Percentiles rank a stretch among this genome's conserved stretches.
Conservation (phyloP, 2,797 vertebrate species). For the Labroides dimidiatus region DNA sequence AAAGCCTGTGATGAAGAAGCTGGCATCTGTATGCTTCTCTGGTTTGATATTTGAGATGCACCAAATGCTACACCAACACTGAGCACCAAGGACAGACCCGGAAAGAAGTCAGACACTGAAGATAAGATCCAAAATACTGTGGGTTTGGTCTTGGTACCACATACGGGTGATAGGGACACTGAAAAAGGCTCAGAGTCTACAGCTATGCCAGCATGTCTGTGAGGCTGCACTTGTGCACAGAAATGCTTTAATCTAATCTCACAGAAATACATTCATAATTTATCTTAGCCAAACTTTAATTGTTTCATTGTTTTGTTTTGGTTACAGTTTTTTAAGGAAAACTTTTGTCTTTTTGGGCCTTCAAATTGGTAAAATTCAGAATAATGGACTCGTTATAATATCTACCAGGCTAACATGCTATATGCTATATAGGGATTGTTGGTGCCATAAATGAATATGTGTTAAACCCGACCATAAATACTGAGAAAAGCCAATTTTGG, state of each 20-base stretch:
- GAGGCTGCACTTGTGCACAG: background rate
- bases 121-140: no score
- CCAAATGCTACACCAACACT: background rate
- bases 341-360: no score
- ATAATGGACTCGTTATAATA: no score
- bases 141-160: no score
- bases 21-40: background rate
- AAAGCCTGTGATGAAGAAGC: constrained; percentile 11
- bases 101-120: background rate
- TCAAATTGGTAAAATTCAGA: no score
- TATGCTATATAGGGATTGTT: no score
- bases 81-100: no score
- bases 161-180: background rate
- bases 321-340: background rate
- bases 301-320: background rate
- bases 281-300: background rate
- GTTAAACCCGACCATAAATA: no score
- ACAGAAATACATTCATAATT: background rate
- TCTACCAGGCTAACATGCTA: no score
- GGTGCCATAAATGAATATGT: no score
- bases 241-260: background rate
- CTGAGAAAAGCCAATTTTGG: no score
- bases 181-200: background rate
- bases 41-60: constrained; percentile 3
- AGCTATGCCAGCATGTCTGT: background rate